These are phyloP conservation scores for Anabacerthia variegaticeps DNA, from an alignment of 2,797 vertebrate genomes.

Conservation along the genomic window DNA sequence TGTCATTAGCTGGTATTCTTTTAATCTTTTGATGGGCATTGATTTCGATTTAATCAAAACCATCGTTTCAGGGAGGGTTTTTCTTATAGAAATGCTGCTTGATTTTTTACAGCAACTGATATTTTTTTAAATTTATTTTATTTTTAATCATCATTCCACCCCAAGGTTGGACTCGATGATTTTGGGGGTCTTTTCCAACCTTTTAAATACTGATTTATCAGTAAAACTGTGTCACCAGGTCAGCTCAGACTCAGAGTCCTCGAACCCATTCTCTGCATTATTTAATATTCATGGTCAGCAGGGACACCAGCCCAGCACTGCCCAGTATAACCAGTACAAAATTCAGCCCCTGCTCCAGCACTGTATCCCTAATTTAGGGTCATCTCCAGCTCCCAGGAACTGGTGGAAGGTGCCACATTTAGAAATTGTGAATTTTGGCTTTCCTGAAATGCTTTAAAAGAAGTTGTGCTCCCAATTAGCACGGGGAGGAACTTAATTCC, in stretches of 20 bases:
- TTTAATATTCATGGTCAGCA: not conserved
- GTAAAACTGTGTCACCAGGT: not conserved
- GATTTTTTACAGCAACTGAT: not conserved
- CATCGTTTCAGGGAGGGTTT: not conserved
- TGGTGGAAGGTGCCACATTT: not conserved
- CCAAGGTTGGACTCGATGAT: not conserved
- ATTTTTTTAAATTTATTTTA: not conserved
- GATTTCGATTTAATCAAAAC: not conserved
- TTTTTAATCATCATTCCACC: not conserved
- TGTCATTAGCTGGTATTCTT: not conserved
- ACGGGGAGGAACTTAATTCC: not conserved
- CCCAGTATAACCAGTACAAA: not conserved
- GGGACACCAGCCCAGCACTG: not conserved
- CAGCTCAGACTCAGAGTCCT: not conserved
- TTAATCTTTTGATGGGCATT: not conserved
- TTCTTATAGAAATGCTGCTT: not conserved
- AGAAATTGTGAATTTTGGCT: not conserved
- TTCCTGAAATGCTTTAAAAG: not conserved
- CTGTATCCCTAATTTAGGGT: not conserved
- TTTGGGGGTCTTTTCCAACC: not conserved
- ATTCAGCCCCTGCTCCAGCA: not conserved
- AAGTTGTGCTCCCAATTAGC: accelerated
- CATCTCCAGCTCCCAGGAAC: not conserved
- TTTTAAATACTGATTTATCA: not conserved
- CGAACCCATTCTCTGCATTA: not conserved